phyloP scores from a whole-genome alignment of 2,888 invertebrate species.

The Glomeris marginata region DNA sequence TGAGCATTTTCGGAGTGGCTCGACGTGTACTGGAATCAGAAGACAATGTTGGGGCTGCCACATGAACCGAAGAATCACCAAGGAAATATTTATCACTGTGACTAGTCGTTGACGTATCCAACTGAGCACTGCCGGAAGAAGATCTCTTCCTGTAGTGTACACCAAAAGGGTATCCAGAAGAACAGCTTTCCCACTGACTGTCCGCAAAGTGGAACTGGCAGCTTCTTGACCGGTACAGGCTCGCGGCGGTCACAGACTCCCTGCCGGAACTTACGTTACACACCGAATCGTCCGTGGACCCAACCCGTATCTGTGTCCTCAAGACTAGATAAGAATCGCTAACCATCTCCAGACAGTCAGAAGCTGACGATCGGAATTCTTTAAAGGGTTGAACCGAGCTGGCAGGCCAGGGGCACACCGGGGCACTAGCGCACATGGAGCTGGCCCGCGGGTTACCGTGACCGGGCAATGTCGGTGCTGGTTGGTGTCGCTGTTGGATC shows the following conservation, averaged over 20 bases:
- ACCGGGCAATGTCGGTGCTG: conserved; percentile 13
- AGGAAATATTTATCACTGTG: too few relatives aligned
- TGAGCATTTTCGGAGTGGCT: too few relatives aligned
- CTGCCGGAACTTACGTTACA: neutral
- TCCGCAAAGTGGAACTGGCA: conserved; percentile 11
- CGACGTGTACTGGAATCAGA: too few relatives aligned
- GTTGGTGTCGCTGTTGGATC: conserved; percentile 15
- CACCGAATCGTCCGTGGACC: too few relatives aligned
- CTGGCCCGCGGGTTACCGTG: neutral
- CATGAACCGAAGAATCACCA: too few relatives aligned
- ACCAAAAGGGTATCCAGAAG: too few relatives aligned
- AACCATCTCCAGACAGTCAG: conserved; percentile 11
- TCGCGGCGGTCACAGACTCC: neutral
- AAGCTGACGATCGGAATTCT: neutral
- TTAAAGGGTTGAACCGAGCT: neutral
- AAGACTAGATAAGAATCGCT: conserved; percentile 6
- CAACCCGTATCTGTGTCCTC: too few relatives aligned
- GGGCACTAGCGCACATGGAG: neutral
- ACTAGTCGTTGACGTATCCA: too few relatives aligned
- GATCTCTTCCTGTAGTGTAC: too few relatives aligned
- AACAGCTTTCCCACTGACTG: neutral
- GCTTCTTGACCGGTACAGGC: conserved; percentile 9
- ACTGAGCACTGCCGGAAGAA: too few relatives aligned
- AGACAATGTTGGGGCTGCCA: too few relatives aligned
- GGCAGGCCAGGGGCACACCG: neutral